Percentiles rank a stretch among this genome's conserved stretches.
phyloP scores from a whole-genome alignment of 2,797 vertebrate genomes.

The Xiphophorus birchmanni region DNA sequence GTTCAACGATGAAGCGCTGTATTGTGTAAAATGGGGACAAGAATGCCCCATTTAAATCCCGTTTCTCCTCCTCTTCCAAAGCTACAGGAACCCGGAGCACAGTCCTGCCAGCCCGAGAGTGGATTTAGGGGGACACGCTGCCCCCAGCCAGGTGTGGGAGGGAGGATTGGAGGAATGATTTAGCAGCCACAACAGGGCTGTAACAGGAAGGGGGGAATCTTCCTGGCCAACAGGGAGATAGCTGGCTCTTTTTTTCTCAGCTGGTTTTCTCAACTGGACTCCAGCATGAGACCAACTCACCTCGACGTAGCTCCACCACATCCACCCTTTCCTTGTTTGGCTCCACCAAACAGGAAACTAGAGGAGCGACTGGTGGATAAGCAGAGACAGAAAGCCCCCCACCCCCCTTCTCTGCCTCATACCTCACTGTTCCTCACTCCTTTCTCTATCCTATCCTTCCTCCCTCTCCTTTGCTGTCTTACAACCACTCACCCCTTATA shows the following conservation, averaged over 20 bases:
- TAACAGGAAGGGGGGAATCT: conserved; percentile 54
- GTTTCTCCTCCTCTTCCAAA: conserved; percentile 75
- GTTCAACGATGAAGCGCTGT: conserved; percentile 74
- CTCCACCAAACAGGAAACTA: conserved; percentile 61
- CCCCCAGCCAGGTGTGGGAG: conserved; percentile 55
- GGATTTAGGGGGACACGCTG: conserved; percentile 49
- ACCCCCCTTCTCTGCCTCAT: conserved; percentile 62
- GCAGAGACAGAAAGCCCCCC: conserved; percentile 59
- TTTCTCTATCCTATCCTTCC: conserved; percentile 64
- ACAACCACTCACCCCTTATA: conserved; percentile 45
- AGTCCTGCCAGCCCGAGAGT: conserved; percentile 69
- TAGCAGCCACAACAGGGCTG: conserved; percentile 52
- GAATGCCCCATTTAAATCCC: conserved; percentile 62
- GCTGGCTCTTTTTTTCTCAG: conserved; percentile 44
- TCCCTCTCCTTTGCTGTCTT: conserved; percentile 55
- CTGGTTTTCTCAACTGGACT: conserved; percentile 32
- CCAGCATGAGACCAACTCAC: conserved; percentile 56
- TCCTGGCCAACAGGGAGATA: conserved; percentile 56
- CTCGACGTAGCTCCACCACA: conserved; percentile 53
- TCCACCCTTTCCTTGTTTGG: conserved; percentile 50
- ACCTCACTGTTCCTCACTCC: conserved; percentile 71
- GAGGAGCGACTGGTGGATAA: conserved; percentile 61
- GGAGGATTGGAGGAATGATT: conserved; percentile 68
- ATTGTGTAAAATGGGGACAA: conserved; percentile 64
- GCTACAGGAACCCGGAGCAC: conserved; percentile 72